Evolutionary conservation across 1,140 invertebrate genomes (phyloP).

Genomic region (Aphaenogaster rudis): DNA sequence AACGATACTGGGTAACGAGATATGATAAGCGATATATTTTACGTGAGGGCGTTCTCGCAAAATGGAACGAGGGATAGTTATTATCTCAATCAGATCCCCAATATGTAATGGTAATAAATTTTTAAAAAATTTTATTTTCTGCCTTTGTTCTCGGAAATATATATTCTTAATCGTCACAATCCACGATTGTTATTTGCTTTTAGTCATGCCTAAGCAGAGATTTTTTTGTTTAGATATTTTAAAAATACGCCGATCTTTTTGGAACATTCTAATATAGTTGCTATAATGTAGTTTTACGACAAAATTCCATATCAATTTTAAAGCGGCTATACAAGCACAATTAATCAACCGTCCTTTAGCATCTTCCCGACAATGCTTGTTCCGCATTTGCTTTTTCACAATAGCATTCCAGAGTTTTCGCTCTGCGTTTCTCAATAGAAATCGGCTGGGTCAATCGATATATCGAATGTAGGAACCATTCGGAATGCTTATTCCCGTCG

Average conservation of each 20-base stretch:
- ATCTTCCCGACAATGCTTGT: constrained; percentile 34
- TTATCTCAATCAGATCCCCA: not conserved
- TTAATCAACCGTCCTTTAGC: constrained; percentile 3
- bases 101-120: not conserved
- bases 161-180: not conserved
- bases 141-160: not conserved
- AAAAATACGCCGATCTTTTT: not conserved
- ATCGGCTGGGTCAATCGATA: constrained; percentile 46
- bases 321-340: not conserved
- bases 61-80: not conserved
- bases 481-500: constrained; percentile 60
- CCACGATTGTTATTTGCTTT: not conserved
- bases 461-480: constrained; percentile 19
- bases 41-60: not conserved
- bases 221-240: not conserved
- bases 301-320: constrained; percentile 3
- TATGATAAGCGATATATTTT: constrained; percentile 1
- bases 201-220: not conserved
- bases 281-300: not conserved
- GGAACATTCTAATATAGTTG: not conserved
- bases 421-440: constrained; percentile 43
- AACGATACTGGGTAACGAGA: constrained; percentile 10
- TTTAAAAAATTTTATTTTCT: not conserved
- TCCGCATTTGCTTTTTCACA: constrained; percentile 30
- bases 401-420: constrained; percentile 31